Percentiles rank a stretch among this genome's conserved stretches.
Evolutionary conservation across 2,888 invertebrate genomes (phyloP).

Genomic region (Timandra comae): DNA sequence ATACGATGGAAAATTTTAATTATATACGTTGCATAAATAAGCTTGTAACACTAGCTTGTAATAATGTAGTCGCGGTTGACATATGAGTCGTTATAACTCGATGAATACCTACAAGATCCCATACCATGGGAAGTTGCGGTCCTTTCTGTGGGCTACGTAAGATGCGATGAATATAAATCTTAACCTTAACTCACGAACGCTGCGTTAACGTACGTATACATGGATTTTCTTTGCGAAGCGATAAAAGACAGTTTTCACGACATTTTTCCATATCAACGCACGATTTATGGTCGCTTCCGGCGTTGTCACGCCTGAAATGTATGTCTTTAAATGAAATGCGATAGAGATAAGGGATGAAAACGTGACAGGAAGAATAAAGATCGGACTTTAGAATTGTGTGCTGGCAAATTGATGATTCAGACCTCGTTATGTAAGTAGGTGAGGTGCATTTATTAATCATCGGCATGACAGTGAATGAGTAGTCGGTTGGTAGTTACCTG

Average conservation of each 20-base stretch:
- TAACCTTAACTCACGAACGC: slow-evolving; percentile 25
- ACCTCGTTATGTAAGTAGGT: not conserved
- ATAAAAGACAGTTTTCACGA: slow-evolving; percentile 49
- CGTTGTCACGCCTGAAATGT: slow-evolving; percentile 53
- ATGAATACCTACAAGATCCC: slow-evolving; percentile 47
- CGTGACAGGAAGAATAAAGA: slow-evolving; percentile 32
- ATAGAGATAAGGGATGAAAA: slow-evolving; percentile 39
- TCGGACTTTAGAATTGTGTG: slow-evolving; percentile 9
- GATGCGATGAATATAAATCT: slow-evolving; percentile 36
- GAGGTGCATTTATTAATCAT: too few species aligned
- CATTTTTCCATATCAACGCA: slow-evolving; percentile 53
- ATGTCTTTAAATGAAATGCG: slow-evolving; percentile 44
- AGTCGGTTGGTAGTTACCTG: too few species aligned
- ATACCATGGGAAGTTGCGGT: slow-evolving; percentile 62
- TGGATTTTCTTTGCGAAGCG: slow-evolving; percentile 35
- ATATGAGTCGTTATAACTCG: slow-evolving; percentile 46
- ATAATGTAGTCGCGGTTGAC: slow-evolving; percentile 59
- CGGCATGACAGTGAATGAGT: too few species aligned
- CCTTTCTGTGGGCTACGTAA: slow-evolving; percentile 33
- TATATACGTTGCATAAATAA: slow-evolving; percentile 38
- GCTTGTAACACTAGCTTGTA: slow-evolving; percentile 35
- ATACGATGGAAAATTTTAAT: not conserved
- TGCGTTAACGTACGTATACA: slow-evolving; percentile 33
- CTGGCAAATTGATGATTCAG: not conserved
- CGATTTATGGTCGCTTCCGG: slow-evolving; percentile 53